Evolutionary conservation across 2,888 invertebrate species (phyloP).

Genomic region (Anoplius nigerrimus): DNA sequence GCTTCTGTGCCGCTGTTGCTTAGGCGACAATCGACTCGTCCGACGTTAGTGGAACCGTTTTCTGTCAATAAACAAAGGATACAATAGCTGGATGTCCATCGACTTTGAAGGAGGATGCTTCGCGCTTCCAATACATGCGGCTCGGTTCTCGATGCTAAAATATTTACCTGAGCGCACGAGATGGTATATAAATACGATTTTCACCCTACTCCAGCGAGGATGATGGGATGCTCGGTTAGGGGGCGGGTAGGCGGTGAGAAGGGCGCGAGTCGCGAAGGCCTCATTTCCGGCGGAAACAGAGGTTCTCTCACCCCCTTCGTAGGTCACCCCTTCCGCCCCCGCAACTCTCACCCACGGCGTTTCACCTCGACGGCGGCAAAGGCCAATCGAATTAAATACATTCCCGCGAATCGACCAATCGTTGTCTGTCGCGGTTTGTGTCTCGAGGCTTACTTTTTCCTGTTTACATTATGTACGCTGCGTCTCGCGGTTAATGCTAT

Average conservation of each 20-base stretch:
- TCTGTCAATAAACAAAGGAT: too few species aligned
- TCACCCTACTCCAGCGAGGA: conserved; percentile 51
- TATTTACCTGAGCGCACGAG: conserved; percentile 65
- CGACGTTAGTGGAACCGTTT: too few species aligned
- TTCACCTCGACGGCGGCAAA: conserved; percentile 45
- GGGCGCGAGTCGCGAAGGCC: conserved; percentile 63
- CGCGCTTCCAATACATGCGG: too few species aligned
- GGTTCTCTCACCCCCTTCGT: conserved; percentile 56
- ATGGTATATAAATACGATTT: conserved; percentile 72
- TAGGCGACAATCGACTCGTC: too few species aligned
- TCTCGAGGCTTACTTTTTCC: too few species aligned
- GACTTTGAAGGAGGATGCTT: conserved; percentile 19
- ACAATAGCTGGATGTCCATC: not conserved
- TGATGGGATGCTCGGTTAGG: conserved; percentile 34
- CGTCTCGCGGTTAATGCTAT: too few species aligned
- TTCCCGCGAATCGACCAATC: conserved; percentile 61
- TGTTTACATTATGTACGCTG: too few species aligned
- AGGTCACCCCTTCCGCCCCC: conserved; percentile 22
- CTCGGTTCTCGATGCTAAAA: conserved; percentile 18
- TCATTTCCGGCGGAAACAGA: conserved; percentile 73
- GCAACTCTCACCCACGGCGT: conserved; percentile 20
- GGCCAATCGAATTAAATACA: conserved; percentile 69
- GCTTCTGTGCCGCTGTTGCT: too few species aligned
- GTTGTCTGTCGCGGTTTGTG: conserved; percentile 5
- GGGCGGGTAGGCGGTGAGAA: conserved; percentile 40